Evolutionary conservation across 2,888 invertebrate species (phyloP), one percentile per base, ranked within the genome.

Genomic region (Leptinotarsa haldemani): DNA sequence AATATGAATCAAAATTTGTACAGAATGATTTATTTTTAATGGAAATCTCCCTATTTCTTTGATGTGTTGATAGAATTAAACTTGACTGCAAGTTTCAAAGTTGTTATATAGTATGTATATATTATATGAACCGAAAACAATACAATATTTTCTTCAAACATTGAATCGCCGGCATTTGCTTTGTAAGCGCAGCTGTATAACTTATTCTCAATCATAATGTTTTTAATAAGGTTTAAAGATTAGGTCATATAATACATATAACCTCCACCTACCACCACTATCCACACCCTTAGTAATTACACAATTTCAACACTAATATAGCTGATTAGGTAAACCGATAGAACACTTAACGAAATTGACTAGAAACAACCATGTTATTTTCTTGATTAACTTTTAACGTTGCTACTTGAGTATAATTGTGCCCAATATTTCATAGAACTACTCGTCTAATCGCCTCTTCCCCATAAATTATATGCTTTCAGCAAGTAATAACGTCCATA

Each of bases 361-460:
- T 4, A 25, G 40, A 25, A 61, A 40, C 61, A n/a, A 40, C 61
- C 13, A 25, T 15, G 61, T 30, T 61, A 61, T 61, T 61, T 30
- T n/a, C 61, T 30, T 56, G 40, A 61, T 61, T 61, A 61, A 61
- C 40, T 61, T 30, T 61, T 12, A 40, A 61, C 61, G n/a, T 40
- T n/a, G 40, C 40, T 61, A 61, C 30, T 40, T n/a, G n/a, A 61
- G 61, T 61, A 22, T 56, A 30, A 61, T 30, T 61, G 61, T 16
- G n/a, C 13, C 25, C 40, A n/a, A 61, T 40, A 30, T 61, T 61
- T n/a, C 61, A 61, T 25, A 40, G 30, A 61, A 61, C 25, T 61
- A 61, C n/a, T 40, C 9, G 15, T 61, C 61, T 30, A 61, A 61
- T 61, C 30, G 30, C 16, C 30, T 61, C 30, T 15, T 61, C 2